phyloP scores from a whole-genome alignment of 2,113 vertebrate species.

The Apeltes quadracus region DNA sequence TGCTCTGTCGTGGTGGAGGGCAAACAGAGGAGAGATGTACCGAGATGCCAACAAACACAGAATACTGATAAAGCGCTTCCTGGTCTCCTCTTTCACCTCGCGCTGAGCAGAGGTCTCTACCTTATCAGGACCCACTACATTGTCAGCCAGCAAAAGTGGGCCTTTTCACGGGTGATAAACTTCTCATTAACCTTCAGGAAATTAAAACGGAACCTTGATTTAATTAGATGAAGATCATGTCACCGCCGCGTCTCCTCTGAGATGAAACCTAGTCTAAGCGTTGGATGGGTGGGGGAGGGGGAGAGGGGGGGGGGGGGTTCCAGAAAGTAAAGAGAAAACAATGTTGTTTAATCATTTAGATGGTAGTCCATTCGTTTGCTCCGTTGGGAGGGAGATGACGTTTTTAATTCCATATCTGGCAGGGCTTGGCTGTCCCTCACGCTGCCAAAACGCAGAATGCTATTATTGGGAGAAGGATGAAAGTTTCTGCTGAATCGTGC shows the following conservation, averaged over 20 bases:
- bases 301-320: not conserved
- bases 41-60: conserved; percentile 38
- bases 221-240: conserved; percentile 76
- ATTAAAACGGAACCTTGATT: conserved; percentile 74
- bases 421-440: conserved; percentile 3
- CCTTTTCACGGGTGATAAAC: conserved; percentile 68
- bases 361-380: conserved; percentile 30
- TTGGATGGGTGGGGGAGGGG: not conserved
- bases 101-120: conserved; percentile 29
- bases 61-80: conserved; percentile 50
- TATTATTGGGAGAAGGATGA: conserved; percentile 42
- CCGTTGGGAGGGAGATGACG: conserved; percentile 24
- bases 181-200: conserved; percentile 79
- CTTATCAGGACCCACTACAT: conserved; percentile 50
- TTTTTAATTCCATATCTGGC: conserved; percentile 58
- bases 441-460: conserved; percentile 45
- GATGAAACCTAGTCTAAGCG: conserved; percentile 43
- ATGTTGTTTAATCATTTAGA: conserved; percentile 27
- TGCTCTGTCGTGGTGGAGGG: conserved; percentile 51
- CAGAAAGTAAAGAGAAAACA: conserved; percentile 23
- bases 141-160: conserved; percentile 60
- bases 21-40: conserved; percentile 37
- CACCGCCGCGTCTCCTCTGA: conserved; percentile 58
- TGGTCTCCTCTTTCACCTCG: conserved; percentile 54
- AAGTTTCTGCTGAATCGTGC: conserved; percentile 46